Evolutionary conservation across 2,113 vertebrate species (phyloP).

Genomic region (Lates calcarifer): DNA sequence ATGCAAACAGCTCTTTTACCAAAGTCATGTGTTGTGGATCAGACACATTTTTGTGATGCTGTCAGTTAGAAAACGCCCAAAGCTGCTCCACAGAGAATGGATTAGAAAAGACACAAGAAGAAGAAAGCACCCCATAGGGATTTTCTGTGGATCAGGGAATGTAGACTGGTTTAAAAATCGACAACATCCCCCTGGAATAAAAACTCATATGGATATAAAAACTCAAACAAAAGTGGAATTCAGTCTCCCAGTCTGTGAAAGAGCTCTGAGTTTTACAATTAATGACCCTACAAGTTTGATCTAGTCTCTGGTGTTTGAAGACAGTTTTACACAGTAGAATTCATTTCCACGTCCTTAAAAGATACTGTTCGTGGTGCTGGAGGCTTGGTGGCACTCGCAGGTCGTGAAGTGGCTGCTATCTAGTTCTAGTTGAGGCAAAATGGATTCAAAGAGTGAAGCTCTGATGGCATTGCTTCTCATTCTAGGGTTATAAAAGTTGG

Average conservation of each 20-base stretch:
- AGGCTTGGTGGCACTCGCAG: not conserved
- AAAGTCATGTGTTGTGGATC: not conserved
- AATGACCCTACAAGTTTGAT: not conserved
- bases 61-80: not conserved
- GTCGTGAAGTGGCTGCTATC: not conserved
- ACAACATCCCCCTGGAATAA: not conserved
- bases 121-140: not conserved
- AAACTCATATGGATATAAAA: not conserved
- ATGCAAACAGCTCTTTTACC: not conserved
- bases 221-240: constrained; percentile 1
- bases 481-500: not conserved
- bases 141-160: constrained; percentile 1
- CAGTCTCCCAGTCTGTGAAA: not conserved
- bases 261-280: not conserved
- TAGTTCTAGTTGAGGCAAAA: not conserved
- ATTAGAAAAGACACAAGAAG: not conserved
- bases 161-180: constrained; percentile 11
- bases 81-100: not conserved
- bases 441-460: not conserved
- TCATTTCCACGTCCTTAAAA: no score
- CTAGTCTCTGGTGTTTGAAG: no score
- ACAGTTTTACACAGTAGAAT: no score
- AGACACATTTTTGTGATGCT: not conserved
- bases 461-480: not conserved
- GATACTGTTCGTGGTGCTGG: not conserved